Evolutionary conservation across 2,888 invertebrate genomes (phyloP), one percentile per base, ranked within the genome.

Genomic region (Noctua pronuba): DNA sequence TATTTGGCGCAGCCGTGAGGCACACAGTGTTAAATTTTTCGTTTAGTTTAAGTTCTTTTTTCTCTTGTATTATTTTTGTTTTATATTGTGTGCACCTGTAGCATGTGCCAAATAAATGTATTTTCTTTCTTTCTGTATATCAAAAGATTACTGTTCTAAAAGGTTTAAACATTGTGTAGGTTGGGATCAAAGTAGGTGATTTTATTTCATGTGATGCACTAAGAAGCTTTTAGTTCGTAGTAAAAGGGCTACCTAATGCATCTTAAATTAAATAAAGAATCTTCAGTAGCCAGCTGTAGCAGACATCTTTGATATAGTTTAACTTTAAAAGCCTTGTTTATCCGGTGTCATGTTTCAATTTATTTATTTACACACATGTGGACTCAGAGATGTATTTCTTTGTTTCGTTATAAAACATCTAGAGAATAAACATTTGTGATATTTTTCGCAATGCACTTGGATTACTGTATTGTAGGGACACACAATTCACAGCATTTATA

Each of bases 221-320:
- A 70, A 28, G 10, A 49, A 71, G 35, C 60, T 70, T 55, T 64
- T 38, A 70, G 44, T 67, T 49, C 31, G 52, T 2, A 28, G 16
- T n/a, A 35, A 75, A 73, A 75, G n/a, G 4, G 18, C 55, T 31
- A 72, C 24, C 24, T 58, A 75, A 68, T 60, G n/a, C 6, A 41
- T 68, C n/a, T 68, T 46, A 66, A 75, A 85, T 80, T 38, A 24
- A 68, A 82, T 77, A 82, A 73, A 75, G 49, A 18, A 44, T 49
- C 28, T 58, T 52, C 31, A 64, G 21, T 24, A 49, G 46, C 38
- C 28, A 24, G 24, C 11, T 31, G 55, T 31, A 2, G 6, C 41
- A 80, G 64, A 74, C 69, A 44, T 66, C 70, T 83, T 28, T 44
- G 35, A 60, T 52, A 31, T 66, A 18, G 68, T 60, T 72, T 38